Evolutionary conservation across 2,797 vertebrate species (phyloP).

Genomic region (Huso huso): DNA sequence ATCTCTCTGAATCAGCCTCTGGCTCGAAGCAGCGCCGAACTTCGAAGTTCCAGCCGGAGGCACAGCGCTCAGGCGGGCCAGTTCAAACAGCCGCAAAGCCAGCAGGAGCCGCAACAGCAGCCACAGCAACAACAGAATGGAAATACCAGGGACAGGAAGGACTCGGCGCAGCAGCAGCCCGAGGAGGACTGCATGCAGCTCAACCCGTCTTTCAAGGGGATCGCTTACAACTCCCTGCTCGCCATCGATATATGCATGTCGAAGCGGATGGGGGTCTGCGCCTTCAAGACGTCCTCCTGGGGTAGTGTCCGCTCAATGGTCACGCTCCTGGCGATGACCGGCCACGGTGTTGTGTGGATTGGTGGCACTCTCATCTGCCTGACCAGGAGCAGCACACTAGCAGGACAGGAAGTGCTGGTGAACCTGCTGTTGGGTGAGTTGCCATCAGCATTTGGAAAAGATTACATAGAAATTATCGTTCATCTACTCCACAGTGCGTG

Average conservation of each 20-base stretch:
- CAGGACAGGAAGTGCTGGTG: conserved; percentile 64
- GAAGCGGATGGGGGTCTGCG: conserved; percentile 87
- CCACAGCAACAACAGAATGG: conserved; percentile 42
- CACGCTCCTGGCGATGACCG: conserved; percentile 80
- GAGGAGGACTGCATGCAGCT: conserved; percentile 97
- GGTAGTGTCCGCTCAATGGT: conserved; percentile 84
- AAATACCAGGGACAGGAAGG: conserved; percentile 61
- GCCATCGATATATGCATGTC: conserved; percentile 94
- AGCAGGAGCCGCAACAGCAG: conserved; percentile 33
- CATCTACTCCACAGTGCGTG: conserved; percentile 7
- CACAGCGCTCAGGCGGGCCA: conserved; percentile 38
- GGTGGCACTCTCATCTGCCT: conserved; percentile 79
- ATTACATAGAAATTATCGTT: conserved; percentile 9
- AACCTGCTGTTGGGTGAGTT: conserved; percentile 68
- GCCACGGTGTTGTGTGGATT: conserved; percentile 85
- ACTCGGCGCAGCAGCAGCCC: conserved; percentile 66
- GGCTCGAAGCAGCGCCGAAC: conserved; percentile 48
- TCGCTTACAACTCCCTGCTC: conserved; percentile 84
- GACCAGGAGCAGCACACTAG: conserved; percentile 76
- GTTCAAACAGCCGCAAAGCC: conserved; percentile 44
- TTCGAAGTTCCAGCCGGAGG: conserved; percentile 51
- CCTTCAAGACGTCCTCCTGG: conserved; percentile 76
- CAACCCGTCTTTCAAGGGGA: conserved; percentile 90
- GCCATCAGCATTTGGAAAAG: conserved; percentile 5
- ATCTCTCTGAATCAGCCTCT: conserved; percentile 80